Evolutionary conservation across 1,140 invertebrate species (phyloP), one percentile per base, ranked within the genome.

Genomic region (Agrilus planipennis): DNA sequence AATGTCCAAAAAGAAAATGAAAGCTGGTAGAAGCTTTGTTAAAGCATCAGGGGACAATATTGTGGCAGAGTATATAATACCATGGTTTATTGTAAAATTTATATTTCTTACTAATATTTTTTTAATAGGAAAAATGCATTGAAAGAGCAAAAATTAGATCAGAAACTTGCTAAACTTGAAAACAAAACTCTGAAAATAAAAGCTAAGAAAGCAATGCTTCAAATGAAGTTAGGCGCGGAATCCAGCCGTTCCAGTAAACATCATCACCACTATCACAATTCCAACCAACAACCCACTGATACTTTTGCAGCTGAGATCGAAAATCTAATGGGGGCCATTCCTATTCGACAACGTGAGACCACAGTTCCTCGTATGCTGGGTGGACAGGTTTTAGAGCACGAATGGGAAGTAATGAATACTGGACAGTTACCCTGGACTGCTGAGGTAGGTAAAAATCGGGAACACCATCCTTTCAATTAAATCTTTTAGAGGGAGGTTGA

Each of bases 111-210:
- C 5, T 6, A 5, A 25, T 6, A 11, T 25, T 25, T 25, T 39
- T 39, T 17, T 39, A 34, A 5, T 27, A 42, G 41, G 9, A 43
- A 38, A 28, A 28, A 43, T 14, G 32, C 38, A 9, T 22, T 44
- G 16, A 52, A 52, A 41, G 49, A 52, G 0, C 14, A 53, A 19
- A 63, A 62, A 42, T 19, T 60, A 6, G 52, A 55, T 28, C 47
- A 29, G 2, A 61, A 62, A 45, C 32, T 62, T 32, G 61, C 63
- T 22, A 61, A 62, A 46, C 32, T 62, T 10, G 62, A 62, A 34
- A 47, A 44, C 11, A 63, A 62, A 45, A 54, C 62, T 9, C 57
- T 54, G 16, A 58, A 60, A 41, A 49, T 58, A n/a, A 54, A 60
- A 18, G 57, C 58, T 31, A 64, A 62, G 42, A 50, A 52, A 43